Conservation (phyloP, 2,888 invertebrate genomes). For the Drosophila eohydei region DNA sequence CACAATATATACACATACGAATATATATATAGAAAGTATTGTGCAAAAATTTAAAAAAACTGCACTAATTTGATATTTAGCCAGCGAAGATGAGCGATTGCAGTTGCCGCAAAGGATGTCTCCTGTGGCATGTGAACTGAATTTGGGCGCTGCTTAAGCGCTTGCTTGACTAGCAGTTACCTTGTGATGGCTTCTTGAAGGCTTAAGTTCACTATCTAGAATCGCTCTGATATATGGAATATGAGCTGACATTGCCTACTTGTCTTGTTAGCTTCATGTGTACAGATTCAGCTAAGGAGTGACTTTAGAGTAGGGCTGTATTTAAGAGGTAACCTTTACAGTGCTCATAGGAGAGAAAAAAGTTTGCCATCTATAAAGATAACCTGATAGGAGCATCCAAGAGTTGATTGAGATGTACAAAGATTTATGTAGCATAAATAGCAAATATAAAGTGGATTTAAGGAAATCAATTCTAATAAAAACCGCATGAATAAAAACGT, state of each 20-base stretch:
- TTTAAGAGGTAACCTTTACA: background rate
- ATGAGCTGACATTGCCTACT: background rate
- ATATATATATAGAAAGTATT: background rate
- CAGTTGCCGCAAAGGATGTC: constrained; percentile 43
- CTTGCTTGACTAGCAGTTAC: constrained; percentile 3
- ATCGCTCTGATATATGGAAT: background rate
- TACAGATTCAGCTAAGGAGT: background rate
- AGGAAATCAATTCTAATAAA: background rate
- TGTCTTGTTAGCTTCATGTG: too few species aligned
- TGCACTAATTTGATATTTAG: constrained; percentile 72
- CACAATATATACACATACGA: background rate
- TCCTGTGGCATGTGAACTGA: constrained; percentile 4
- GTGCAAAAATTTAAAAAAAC: constrained; percentile 41
- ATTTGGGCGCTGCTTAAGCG: background rate
- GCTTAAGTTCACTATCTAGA: background rate
- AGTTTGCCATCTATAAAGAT: background rate
- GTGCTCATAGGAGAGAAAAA: background rate
- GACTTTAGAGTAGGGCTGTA: background rate
- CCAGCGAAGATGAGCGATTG: constrained; percentile 31
- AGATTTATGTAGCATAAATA: background rate
- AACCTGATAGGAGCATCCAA: background rate
- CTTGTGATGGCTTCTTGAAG: background rate
- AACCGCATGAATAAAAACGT: background rate
- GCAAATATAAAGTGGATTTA: too few species aligned
- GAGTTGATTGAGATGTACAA: background rate